phyloP scores from a whole-genome alignment of 2,113 vertebrate species.

The Gymnobelideus leadbeateri region DNA sequence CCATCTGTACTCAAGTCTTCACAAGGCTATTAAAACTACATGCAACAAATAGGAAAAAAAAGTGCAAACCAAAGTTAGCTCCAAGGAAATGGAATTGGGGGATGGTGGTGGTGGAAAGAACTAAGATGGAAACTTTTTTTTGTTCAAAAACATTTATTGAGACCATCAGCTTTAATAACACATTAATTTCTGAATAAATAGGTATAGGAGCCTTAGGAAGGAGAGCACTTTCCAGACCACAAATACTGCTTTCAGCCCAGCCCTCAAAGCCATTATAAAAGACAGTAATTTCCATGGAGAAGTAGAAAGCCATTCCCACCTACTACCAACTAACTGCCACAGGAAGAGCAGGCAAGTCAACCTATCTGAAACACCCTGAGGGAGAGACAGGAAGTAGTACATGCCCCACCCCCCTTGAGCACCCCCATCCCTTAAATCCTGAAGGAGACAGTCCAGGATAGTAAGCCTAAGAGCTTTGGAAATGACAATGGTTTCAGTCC shows the following conservation, averaged over 20 bases:
- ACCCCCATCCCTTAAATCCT: neutral
- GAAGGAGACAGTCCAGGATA: neutral
- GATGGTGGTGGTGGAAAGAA: fast-evolving
- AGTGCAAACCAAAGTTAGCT: conserved; percentile 4
- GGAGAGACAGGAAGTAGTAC: neutral
- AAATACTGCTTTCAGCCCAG: neutral
- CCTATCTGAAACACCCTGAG: neutral
- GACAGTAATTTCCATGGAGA: neutral
- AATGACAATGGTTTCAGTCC: neutral
- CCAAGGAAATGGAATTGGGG: neutral
- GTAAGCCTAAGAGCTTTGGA: neutral
- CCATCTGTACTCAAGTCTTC: neutral
- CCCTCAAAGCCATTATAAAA: neutral
- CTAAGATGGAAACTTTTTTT: conserved; percentile 80
- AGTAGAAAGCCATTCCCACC: neutral
- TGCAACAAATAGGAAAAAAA: conserved; percentile 26
- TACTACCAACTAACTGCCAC: neutral
- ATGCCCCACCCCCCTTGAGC: neutral
- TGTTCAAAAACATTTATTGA: neutral
- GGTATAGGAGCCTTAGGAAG: neutral
- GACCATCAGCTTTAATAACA: neutral
- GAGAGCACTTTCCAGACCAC: neutral
- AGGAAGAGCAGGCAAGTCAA: neutral
- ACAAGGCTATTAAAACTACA: conserved; percentile 30
- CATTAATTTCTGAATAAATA: neutral